phyloP scores from a whole-genome alignment of 2,797 vertebrate species.

The Sphenopsis melanotis region DNA sequence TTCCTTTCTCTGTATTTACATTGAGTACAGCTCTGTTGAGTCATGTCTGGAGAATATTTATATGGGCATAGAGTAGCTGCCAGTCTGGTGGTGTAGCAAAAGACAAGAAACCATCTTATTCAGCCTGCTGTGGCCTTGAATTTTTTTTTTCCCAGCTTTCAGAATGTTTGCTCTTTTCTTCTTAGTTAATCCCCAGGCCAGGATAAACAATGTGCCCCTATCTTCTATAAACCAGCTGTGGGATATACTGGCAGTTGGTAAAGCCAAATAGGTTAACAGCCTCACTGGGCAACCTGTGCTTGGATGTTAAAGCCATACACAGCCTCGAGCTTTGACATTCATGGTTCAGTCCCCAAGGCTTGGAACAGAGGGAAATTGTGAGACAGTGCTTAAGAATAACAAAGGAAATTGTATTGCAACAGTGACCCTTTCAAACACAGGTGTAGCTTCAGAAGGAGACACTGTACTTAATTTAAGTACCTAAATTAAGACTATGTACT shows the following conservation, averaged over 20 bases:
- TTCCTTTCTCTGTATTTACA: constrained; percentile 19
- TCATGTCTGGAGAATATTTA: constrained; percentile 28
- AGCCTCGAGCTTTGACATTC: neutral
- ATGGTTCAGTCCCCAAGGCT: neutral
- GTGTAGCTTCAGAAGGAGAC: neutral
- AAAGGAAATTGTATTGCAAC: neutral
- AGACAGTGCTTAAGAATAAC: neutral
- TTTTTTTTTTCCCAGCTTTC: neutral
- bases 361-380: neutral
- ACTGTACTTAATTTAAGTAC: neutral
- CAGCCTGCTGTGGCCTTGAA: neutral
- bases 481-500: neutral
- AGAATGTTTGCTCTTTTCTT: neutral
- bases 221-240: neutral
- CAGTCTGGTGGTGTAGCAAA: neutral
- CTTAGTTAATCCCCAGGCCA: neutral
- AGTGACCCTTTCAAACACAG: neutral
- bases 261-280: neutral
- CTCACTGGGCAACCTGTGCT: neutral
- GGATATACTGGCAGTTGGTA: neutral
- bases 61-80: neutral
- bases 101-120: neutral
- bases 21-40: constrained; percentile 11
- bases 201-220: neutral
- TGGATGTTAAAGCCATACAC: neutral